Percentiles rank a stretch among this genome's conserved stretches.
phyloP scores from a whole-genome alignment of 2,888 invertebrate species.

The Apodemia zela region DNA sequence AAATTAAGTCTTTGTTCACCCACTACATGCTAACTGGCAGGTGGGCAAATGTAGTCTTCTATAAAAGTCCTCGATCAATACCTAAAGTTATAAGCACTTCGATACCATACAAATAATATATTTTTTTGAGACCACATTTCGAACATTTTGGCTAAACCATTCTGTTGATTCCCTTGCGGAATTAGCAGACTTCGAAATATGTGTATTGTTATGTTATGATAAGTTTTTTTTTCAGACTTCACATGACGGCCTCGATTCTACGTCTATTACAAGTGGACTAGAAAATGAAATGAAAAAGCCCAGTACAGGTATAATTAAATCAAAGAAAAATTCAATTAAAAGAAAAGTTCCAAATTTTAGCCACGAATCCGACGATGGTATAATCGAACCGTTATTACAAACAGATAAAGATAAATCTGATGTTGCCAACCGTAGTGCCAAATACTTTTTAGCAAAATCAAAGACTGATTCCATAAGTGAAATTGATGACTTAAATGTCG shows the following conservation, averaged over 20 bases:
- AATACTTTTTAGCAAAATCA: slow-evolving; percentile 55
- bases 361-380: slow-evolving; percentile 63
- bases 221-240: slow-evolving; percentile 52
- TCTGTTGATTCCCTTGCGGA: no score
- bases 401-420: slow-evolving; percentile 53
- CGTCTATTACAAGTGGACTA: slow-evolving; percentile 62
- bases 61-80: no score
- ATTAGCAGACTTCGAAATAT: no score
- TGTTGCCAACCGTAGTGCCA: slow-evolving; percentile 58
- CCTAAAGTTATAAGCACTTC: no score
- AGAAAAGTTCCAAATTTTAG: slow-evolving; percentile 59
- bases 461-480: slow-evolving; percentile 59
- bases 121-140: no score
- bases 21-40: no score
- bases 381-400: slow-evolving; percentile 66
- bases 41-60: no score
- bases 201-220: no score
- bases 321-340: slow-evolving; percentile 64
- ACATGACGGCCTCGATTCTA: slow-evolving; percentile 63
- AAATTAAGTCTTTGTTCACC: no score
- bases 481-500: slow-evolving; percentile 34
- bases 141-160: no score
- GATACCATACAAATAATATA: no score
- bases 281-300: slow-evolving; percentile 66
- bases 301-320: slow-evolving; percentile 67